Evolutionary conservation across 1,140 invertebrate genomes (phyloP).

Genomic region (Aphelinus atriplicis): DNA sequence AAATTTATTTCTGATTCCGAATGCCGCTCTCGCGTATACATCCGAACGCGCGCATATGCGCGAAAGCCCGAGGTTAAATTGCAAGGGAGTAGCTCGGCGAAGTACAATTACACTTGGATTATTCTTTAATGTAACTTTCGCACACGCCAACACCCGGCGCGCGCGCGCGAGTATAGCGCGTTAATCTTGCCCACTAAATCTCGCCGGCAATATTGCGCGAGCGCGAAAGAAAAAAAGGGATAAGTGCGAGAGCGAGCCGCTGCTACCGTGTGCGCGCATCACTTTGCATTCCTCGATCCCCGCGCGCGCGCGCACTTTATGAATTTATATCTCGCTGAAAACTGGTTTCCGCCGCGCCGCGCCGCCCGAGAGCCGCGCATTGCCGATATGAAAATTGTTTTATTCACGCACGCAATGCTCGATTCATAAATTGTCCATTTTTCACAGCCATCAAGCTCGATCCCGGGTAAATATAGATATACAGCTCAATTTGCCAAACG

Average conservation of each 20-base stretch:
- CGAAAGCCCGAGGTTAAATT: too few species aligned
- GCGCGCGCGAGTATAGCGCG: slow-evolving; percentile 39
- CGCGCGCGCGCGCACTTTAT: neutral
- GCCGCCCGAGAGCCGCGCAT: neutral
- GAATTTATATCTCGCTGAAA: slow-evolving; percentile 21
- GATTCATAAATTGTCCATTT: slow-evolving; percentile 21
- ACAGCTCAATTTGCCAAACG: too few species aligned
- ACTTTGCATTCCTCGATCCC: neutral
- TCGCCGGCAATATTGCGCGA: neutral
- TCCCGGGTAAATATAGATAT: too few species aligned
- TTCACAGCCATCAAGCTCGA: neutral
- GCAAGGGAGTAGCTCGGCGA: too few species aligned
- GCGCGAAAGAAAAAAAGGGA: slow-evolving; percentile 31
- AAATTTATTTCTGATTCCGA: too few species aligned
- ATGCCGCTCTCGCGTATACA: too few species aligned
- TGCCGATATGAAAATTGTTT: slow-evolving; percentile 22
- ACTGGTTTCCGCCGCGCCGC: slow-evolving; percentile 23
- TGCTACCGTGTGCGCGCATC: slow-evolving; percentile 9
- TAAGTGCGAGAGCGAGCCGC: slow-evolving; percentile 25
- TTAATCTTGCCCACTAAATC: slow-evolving; percentile 54
- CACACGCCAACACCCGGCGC: slow-evolving; percentile 7
- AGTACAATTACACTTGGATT: too few species aligned
- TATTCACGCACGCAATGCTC: neutral
- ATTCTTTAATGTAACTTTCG: neutral
- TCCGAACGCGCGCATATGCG: too few species aligned